phyloP scores from a whole-genome alignment of 2,797 vertebrate species.

The Chiroxiphia lanceolata region DNA sequence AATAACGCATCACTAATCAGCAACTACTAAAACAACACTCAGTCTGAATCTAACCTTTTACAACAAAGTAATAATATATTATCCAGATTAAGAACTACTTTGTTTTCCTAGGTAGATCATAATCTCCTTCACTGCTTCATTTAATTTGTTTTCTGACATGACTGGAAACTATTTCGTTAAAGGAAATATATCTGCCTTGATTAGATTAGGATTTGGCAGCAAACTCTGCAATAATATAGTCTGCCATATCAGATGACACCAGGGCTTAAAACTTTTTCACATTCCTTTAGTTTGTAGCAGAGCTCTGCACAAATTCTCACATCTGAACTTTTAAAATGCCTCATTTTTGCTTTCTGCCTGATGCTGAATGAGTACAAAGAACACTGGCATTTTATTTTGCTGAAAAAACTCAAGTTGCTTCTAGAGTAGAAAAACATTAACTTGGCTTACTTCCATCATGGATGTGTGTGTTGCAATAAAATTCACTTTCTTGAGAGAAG shows the following conservation, averaged over 20 bases:
- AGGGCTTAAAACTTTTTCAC: constrained; percentile 9
- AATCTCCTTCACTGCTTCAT: background rate
- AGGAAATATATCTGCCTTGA: background rate
- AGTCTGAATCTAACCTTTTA: background rate
- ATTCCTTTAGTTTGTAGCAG: background rate
- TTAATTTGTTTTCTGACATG: background rate
- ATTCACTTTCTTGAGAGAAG: background rate
- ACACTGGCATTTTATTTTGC: background rate
- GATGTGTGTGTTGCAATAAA: background rate
- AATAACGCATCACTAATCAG: background rate
- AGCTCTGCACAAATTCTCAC: background rate
- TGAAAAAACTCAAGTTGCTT: background rate
- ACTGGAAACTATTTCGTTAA: background rate
- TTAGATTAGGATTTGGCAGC: constrained; percentile 31
- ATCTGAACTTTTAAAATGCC: background rate
- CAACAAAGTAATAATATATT: background rate
- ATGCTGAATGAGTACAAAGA: background rate
- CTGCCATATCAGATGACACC: background rate
- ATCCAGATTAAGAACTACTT: background rate
- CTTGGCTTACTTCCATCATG: background rate
- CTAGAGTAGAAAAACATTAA: background rate
- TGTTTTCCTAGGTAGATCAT: background rate
- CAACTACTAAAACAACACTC: background rate
- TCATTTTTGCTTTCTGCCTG: background rate
- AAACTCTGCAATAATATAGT: background rate